phyloP scores from a whole-genome alignment of 2,888 invertebrate species.

The Hirtodrosophila trivittata region DNA sequence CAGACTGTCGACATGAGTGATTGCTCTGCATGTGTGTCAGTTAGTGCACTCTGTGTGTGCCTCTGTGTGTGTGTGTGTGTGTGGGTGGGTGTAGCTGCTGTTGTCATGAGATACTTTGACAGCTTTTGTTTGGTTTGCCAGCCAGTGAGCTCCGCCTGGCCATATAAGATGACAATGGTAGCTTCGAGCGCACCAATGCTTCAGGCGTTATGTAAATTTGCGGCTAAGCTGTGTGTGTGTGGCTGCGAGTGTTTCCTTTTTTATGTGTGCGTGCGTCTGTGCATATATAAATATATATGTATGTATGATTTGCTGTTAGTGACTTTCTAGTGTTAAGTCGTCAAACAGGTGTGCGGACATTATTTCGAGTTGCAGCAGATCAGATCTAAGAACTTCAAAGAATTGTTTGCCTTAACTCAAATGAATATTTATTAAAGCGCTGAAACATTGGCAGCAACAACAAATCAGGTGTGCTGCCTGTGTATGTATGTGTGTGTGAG shows the following conservation, averaged over 20 bases:
- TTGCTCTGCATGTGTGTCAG: conserved; percentile 58
- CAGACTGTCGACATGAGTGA: conserved; percentile 60
- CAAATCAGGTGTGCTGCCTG: background rate
- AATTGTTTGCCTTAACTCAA: conserved; percentile 59
- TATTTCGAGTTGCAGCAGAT: conserved; percentile 47
- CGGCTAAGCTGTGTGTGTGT: conserved; percentile 14
- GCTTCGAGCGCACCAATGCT: conserved; percentile 24
- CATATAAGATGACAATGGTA: conserved; percentile 56
- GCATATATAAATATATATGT: background rate
- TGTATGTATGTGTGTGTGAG: conserved; percentile 2
- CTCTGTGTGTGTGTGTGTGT: conserved; percentile 22
- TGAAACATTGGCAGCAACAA: conserved; percentile 28
- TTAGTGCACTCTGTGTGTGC: conserved; percentile 27
- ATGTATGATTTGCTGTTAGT: conserved; percentile 50
- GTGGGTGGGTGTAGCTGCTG: conserved; percentile 42
- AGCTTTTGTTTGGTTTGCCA: conserved; percentile 63
- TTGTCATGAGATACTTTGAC: conserved; percentile 77
- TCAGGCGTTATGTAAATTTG: conserved; percentile 67
- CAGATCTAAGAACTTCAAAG: background rate
- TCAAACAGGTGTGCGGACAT: conserved; percentile 70
- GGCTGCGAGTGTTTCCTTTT: background rate
- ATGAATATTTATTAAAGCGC: conserved; percentile 71
- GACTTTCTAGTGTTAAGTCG: conserved; percentile 48
- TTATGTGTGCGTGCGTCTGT: conserved; percentile 7
- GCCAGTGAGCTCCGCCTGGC: conserved; percentile 27